phyloP scores from a whole-genome alignment of 2,888 invertebrate genomes.

The Pristionchus maxplancki region DNA sequence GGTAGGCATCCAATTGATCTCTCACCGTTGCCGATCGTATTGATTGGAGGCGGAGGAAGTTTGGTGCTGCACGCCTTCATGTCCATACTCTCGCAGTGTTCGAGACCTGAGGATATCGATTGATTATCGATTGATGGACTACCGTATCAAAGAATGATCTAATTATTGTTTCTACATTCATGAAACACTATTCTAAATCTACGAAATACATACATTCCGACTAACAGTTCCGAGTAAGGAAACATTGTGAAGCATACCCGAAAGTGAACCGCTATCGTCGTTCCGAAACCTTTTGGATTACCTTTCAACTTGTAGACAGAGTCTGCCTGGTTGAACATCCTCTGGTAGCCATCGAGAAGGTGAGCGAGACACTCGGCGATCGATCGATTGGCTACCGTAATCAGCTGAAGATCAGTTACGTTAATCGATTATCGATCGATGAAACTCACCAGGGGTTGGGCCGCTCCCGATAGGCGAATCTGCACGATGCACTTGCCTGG shows the following conservation, averaged over 20 bases:
- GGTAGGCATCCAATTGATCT: background rate
- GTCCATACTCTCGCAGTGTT: slow-evolving; percentile 52
- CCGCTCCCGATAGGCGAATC: slow-evolving; percentile 81
- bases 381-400: slow-evolving; percentile 88
- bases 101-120: slow-evolving; percentile 41
- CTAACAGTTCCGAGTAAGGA: too few species aligned
- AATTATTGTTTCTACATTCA: too few species aligned
- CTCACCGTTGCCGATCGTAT: background rate
- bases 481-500: slow-evolving; percentile 80
- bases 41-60: background rate
- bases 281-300: too few species aligned
- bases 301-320: slow-evolving; percentile 68
- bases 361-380: slow-evolving; percentile 95
- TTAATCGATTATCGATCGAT: background rate
- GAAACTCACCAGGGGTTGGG: slow-evolving; percentile 83
- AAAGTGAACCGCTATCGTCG: too few species aligned
- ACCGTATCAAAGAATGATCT: too few species aligned
- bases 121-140: background rate
- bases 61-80: slow-evolving; percentile 41
- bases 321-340: slow-evolving; percentile 85
- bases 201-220: too few species aligned
- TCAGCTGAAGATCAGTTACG: slow-evolving; percentile 75
- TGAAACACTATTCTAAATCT: too few species aligned
- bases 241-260: background rate
- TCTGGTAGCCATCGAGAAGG: slow-evolving; percentile 95